Evolutionary conservation across 2,888 invertebrate genomes (phyloP).

Genomic region (Eumerus sabulonum): DNA sequence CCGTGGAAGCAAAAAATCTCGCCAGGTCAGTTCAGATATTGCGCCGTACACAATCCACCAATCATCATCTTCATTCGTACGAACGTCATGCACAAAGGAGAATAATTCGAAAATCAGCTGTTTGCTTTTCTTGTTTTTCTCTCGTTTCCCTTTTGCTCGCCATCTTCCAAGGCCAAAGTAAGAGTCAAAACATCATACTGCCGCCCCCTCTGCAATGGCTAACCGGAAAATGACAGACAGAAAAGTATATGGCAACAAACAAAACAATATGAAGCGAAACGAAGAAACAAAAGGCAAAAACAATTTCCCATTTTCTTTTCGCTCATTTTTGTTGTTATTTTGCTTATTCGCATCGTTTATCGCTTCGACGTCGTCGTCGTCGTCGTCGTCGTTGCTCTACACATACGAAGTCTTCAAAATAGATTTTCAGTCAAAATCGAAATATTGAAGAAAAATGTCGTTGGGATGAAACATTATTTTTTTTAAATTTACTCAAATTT

Average conservation of each 20-base stretch:
- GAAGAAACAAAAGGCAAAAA: no score
- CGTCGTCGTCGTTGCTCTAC: slow-evolving; percentile 13
- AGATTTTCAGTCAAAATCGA: slow-evolving; percentile 49
- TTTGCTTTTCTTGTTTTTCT: slow-evolving; percentile 41
- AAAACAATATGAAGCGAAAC: neutral
- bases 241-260: no score
- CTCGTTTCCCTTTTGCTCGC: slow-evolving; percentile 12
- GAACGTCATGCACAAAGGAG: slow-evolving; percentile 36
- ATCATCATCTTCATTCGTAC: neutral
- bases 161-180: slow-evolving; percentile 59
- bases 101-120: slow-evolving; percentile 46
- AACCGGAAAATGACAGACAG: no score
- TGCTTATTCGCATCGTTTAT: slow-evolving; percentile 29
- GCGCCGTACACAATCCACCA: no score
- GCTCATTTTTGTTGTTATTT: slow-evolving; percentile 5
- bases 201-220: slow-evolving; percentile 10
- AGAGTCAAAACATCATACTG: slow-evolving; percentile 50
- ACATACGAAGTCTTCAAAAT: slow-evolving; percentile 36
- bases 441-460: slow-evolving; percentile 43
- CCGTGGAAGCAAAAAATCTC: neutral
- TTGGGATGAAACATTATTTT: neutral
- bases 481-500: neutral
- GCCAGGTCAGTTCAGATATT: no score
- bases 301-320: neutral
- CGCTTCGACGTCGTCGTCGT: slow-evolving; percentile 5